Conservation (phyloP, 2,888 invertebrate genomes). For the Spialia ferax region DNA sequence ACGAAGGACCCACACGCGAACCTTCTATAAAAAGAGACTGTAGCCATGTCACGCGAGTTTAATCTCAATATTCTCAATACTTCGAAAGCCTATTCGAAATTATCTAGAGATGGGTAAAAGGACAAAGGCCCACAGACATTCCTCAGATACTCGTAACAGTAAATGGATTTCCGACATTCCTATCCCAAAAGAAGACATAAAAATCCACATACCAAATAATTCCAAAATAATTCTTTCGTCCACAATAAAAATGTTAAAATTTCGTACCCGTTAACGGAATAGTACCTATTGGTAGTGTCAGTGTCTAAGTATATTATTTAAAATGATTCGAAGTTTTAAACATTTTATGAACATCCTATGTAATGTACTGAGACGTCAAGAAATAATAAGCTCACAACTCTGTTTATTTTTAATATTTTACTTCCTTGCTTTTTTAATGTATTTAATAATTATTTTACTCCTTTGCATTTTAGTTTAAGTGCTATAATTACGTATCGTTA, state of each 20-base stretch:
- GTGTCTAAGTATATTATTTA: too few relatives aligned
- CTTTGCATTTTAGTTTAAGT: background rate
- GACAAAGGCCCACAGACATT: slow-evolving; percentile 26
- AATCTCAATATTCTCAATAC: slow-evolving; percentile 21
- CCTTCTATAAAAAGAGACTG: slow-evolving; percentile 17
- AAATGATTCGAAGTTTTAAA: too few relatives aligned
- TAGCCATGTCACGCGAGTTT: slow-evolving; percentile 14
- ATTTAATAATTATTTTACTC: background rate
- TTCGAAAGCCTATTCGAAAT: slow-evolving; percentile 18
- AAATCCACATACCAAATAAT: slow-evolving; percentile 5
- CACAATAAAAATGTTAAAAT: background rate
- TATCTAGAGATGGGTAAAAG: slow-evolving; percentile 21
- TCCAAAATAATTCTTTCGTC: background rate
- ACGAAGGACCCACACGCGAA: slow-evolving; percentile 2
- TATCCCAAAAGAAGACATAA: slow-evolving; percentile 8
- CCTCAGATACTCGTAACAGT: slow-evolving; percentile 1
- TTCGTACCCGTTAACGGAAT: background rate
- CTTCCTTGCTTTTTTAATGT: background rate
- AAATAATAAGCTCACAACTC: background rate
- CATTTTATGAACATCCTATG: too few relatives aligned
- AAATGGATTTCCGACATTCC: slow-evolving; percentile 7
- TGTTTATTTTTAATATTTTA: background rate
- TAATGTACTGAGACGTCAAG: too few relatives aligned
- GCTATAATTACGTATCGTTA: background rate
- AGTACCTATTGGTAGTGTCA: too few relatives aligned